Conservation (phyloP, 2,888 invertebrate species). For the Copidosoma aretas region DNA sequence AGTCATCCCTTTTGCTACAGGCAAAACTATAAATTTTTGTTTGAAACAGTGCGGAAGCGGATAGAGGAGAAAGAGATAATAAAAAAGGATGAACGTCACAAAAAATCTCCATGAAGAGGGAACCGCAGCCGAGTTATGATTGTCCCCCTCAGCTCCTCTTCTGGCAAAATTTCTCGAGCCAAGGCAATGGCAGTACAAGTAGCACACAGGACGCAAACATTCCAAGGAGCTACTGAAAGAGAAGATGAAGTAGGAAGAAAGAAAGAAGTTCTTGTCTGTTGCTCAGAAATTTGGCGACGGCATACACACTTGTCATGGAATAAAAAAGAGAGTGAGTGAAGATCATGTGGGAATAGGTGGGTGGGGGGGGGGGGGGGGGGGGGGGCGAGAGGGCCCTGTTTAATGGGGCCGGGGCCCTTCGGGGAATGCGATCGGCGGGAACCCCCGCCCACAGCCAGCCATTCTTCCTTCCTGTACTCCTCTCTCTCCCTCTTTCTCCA, state of each 20-base stretch:
- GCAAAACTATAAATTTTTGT: slow-evolving; percentile 31
- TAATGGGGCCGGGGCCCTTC: slow-evolving; percentile 56
- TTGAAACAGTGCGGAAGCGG: neutral
- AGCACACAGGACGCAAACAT: neutral
- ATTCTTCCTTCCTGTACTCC: slow-evolving; percentile 43
- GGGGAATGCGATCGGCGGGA: slow-evolving; percentile 57
- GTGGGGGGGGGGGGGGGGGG: slow-evolving; percentile 38
- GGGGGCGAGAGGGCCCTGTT: slow-evolving; percentile 48
- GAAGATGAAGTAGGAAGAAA: slow-evolving; percentile 22
- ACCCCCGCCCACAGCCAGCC: slow-evolving; percentile 44
- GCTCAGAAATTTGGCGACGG: slow-evolving; percentile 50
- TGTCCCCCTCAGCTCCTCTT: slow-evolving; percentile 18
- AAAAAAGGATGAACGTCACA: slow-evolving; percentile 6
- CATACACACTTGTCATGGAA: slow-evolving; percentile 43
- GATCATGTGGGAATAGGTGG: slow-evolving; percentile 39
- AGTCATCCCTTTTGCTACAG: neutral
- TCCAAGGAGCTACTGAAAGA: neutral
- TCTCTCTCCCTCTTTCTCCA: too few species aligned
- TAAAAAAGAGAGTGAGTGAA: neutral
- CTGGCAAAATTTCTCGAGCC: slow-evolving; percentile 9
- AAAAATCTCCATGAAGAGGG: too few species aligned
- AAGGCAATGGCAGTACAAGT: too few species aligned
- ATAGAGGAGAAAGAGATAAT: neutral
- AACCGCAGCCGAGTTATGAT: slow-evolving; percentile 23
- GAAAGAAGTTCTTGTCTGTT: neutral